Conservation (phyloP, 2,113 vertebrate species). For the Menura novaehollandiae region DNA sequence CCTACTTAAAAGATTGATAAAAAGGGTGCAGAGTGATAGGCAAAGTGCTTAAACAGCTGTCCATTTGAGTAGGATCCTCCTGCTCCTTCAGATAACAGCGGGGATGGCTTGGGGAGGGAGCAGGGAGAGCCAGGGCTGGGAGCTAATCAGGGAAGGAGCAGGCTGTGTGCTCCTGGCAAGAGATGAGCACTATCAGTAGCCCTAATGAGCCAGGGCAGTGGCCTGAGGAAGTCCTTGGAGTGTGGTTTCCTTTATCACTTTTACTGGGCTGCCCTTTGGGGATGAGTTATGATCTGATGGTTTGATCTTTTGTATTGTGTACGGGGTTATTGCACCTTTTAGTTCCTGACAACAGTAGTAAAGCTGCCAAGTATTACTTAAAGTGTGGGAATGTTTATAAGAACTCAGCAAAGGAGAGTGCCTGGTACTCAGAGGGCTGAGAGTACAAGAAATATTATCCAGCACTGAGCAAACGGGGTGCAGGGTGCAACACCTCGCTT, state of each 20-base stretch:
- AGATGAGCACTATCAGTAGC: conserved; percentile 5
- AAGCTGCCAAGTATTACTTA: conserved; percentile 55
- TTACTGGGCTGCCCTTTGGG: conserved; percentile 31
- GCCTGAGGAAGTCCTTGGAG: conserved; percentile 63
- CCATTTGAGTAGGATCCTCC: background rate
- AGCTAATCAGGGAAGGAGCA: background rate
- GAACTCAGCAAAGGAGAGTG: conserved; percentile 5
- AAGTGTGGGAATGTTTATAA: conserved; percentile 63
- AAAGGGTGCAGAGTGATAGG: background rate
- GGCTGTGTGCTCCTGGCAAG: background rate
- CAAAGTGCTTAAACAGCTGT: background rate
- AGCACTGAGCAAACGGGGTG: background rate
- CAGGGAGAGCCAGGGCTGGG: background rate
- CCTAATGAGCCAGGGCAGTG: conserved; percentile 32
- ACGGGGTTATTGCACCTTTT: conserved; percentile 52
- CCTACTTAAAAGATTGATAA: background rate
- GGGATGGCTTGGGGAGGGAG: background rate
- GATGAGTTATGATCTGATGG: conserved; percentile 41
- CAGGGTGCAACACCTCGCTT: background rate
- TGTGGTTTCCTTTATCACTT: conserved; percentile 53
- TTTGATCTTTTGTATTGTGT: conserved; percentile 53
- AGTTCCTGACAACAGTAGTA: conserved; percentile 52
- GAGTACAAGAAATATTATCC: background rate
- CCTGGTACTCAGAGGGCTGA: background rate
- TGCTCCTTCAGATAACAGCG: background rate